phyloP scores from a whole-genome alignment of 1,140 invertebrate species.

The Drosophila eugracilis region DNA sequence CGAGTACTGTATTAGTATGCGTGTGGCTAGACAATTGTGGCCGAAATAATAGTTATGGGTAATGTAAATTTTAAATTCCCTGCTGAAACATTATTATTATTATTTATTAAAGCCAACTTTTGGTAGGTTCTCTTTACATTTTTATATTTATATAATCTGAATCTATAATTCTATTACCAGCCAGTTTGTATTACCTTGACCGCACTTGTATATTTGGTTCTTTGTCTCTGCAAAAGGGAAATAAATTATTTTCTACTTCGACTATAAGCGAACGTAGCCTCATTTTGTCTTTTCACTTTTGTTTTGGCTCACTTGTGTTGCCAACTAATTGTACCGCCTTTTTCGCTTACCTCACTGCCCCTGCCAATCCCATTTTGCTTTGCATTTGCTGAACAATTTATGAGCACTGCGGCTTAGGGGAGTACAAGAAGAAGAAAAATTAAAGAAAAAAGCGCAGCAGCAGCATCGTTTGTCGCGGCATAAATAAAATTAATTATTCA shows the following conservation, averaged over 20 bases:
- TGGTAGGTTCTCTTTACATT: too few relatives aligned
- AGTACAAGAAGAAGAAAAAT: slow-evolving; percentile 2
- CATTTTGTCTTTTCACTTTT: slow-evolving; percentile 58
- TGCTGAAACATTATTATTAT: too few relatives aligned
- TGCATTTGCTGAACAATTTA: slow-evolving; percentile 67
- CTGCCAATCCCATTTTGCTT: slow-evolving; percentile 14
- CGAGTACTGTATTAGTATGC: slow-evolving; percentile 20
- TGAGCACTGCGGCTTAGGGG: slow-evolving; percentile 60
- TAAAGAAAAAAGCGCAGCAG: slow-evolving; percentile 34
- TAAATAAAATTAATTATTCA: slow-evolving; percentile 74
- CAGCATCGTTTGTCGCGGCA: slow-evolving; percentile 59
- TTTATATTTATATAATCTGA: background rate
- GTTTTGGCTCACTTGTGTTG: slow-evolving; percentile 51
- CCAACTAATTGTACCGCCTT: slow-evolving; percentile 67
- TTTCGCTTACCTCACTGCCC: slow-evolving; percentile 13
- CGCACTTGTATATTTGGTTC: slow-evolving; percentile 14
- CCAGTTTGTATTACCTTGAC: background rate
- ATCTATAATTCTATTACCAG: too few relatives aligned
- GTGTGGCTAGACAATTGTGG: slow-evolving; percentile 10
- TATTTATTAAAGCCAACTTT: too few relatives aligned
- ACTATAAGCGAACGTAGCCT: slow-evolving; percentile 41
- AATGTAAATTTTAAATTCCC: too few relatives aligned
- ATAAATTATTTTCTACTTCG: slow-evolving; percentile 65
- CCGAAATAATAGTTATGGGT: background rate
- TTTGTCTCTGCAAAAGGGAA: slow-evolving; percentile 36